Conservation (phyloP, 2,888 invertebrate genomes). For the Sisyra nigra region DNA sequence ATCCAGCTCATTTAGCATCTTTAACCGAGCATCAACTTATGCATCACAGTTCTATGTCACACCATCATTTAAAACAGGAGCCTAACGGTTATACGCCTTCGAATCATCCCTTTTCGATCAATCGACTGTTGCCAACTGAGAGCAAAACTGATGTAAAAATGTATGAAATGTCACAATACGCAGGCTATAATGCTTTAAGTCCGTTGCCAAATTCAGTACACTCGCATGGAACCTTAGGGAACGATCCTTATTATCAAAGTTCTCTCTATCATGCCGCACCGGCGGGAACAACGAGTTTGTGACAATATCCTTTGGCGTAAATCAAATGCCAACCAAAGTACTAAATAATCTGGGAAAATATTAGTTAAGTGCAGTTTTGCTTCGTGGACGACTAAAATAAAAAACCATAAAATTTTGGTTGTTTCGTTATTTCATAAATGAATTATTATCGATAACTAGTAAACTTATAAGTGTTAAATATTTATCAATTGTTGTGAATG, state of each 20-base stretch:
- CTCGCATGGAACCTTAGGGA: conserved; percentile 42
- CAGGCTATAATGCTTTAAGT: conserved; percentile 43
- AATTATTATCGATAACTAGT: too few relatives aligned
- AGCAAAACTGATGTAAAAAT: conserved; percentile 83
- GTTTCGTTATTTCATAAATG: too few relatives aligned
- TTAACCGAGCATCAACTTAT: conserved; percentile 27
- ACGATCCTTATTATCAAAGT: conserved; percentile 72
- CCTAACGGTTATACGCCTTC: conserved; percentile 65
- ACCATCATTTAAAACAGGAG: conserved; percentile 62
- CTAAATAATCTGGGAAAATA: too few relatives aligned
- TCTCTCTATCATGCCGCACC: conserved; percentile 54
- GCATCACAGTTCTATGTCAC: conserved; percentile 29
- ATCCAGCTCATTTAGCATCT: conserved; percentile 32
- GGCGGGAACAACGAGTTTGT: conserved; percentile 67
- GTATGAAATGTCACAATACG: conserved; percentile 66
- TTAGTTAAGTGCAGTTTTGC: too few relatives aligned
- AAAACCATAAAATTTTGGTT: too few relatives aligned
- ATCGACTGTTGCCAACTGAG: conserved; percentile 75
- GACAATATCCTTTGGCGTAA: conserved; percentile 86
- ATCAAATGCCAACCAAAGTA: too few relatives aligned
- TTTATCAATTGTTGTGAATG: too few relatives aligned
- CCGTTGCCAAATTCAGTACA: conserved; percentile 38
- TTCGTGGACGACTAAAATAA: too few relatives aligned
- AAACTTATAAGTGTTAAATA: too few relatives aligned
- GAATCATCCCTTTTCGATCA: conserved; percentile 89